These are phyloP conservation scores for Cryptocheilus praepositus DNA, from an alignment of 2,888 invertebrate genomes.

Conservation along the genomic window DNA sequence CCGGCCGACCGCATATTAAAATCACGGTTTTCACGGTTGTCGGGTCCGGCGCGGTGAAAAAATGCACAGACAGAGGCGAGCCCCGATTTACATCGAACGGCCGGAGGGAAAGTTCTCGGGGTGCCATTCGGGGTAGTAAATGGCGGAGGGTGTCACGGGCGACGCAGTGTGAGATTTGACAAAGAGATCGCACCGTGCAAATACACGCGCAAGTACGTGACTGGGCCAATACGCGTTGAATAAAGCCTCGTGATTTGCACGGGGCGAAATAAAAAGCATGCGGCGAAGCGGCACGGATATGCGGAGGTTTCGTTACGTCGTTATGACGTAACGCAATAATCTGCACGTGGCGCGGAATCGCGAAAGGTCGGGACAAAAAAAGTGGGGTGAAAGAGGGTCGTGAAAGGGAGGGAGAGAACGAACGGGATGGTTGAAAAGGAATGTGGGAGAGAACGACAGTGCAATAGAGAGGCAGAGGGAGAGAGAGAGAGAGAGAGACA, in stretches of 20 bases:
- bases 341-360: conserved; percentile 9
- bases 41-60: neutral
- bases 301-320: conserved; percentile 14
- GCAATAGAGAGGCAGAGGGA: conserved; percentile 15
- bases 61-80: neutral
- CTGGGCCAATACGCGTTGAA: conserved; percentile 40
- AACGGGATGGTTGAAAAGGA: neutral
- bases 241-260: conserved; percentile 38
- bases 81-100: too few species aligned
- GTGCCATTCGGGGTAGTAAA: neutral
- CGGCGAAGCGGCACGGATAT: conserved; percentile 14
- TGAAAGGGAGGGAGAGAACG: neutral
- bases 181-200: conserved; percentile 10
- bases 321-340: conserved; percentile 18
- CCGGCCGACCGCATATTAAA: too few species aligned
- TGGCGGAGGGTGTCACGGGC: neutral
- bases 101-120: too few species aligned
- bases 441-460: neutral
- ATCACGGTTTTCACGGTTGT: too few species aligned
- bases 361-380: neutral
- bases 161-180: neutral
- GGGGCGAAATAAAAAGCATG: conserved; percentile 33
- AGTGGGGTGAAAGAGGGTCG: neutral
- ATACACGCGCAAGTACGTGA: conserved; percentile 17
- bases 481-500: conserved; percentile 5